Base-by-base conservation (phyloP, 1,140 invertebrate species). In the Ectropis grisescens region DNA sequence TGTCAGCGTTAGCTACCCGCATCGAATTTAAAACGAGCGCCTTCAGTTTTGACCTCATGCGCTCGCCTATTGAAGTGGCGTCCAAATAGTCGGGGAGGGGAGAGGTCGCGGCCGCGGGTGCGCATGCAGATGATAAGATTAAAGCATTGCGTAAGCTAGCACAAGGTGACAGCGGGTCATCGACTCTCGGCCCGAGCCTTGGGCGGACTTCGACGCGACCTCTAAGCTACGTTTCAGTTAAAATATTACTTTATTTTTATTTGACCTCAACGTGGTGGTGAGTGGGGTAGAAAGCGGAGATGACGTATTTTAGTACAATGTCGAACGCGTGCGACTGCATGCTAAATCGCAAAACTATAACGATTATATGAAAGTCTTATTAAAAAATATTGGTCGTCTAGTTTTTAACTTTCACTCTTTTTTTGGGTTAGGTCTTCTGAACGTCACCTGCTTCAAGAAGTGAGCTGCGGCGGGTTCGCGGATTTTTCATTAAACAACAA, bases 111-210 rank as follows among this genome's bases (percentile, higher is more conserved):
- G n/a, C n/a, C n/a, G n/a, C 64, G 61, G 51, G 64, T 64, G 57
- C 57, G 62, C 62, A 75, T 74, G 70, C 66, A 69, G 51, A 78
- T 71, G 68, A 76, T 80, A 80, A 80, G 72, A 80, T 75, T 75
- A 68, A 64, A 62, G 43, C 75, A 74, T 80, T 80, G 75, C 72
- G 75, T 80, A 80, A 80, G 70, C 65, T 70, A 55, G 52, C 54
- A 58, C 66, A 80, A 76, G 75, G 75, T 80, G 60, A 75, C n/a
- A n/a, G n/a, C 53, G 64, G 71, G 75, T 78, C 71, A 62, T 56
- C 70, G 71, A 76, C 71, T 62, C 55, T 41, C 33, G 51, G 32
- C 32, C 32, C 58, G 58, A 68, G 69, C 71, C 69, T 76, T 74
- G 71, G 56, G 54, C 56, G 52, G 56, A 64, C 66, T 61, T 67